These are phyloP conservation scores for Acanthopagrus latus DNA, from an alignment of 2,797 vertebrate genomes.

Conservation along the genomic window DNA sequence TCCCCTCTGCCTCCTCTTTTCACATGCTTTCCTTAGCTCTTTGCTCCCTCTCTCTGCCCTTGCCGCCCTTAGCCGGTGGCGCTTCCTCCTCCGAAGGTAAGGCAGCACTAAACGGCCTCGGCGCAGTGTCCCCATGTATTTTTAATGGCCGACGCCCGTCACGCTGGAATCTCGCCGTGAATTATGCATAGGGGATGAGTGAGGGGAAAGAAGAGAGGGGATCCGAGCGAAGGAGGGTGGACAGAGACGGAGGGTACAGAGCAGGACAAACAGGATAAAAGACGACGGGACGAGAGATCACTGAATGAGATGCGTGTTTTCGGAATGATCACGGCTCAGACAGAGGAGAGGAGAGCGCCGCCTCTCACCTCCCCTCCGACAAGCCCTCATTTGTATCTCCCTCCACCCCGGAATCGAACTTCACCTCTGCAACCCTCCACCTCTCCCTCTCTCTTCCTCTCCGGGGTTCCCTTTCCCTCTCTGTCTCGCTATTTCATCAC, in stretches of 20 bases:
- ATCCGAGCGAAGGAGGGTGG: slow-evolving; percentile 33
- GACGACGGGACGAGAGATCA: slow-evolving; percentile 35
- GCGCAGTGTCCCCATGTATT: slow-evolving; percentile 74
- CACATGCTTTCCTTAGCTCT: background rate
- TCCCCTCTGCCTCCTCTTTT: background rate
- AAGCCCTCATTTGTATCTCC: slow-evolving; percentile 59
- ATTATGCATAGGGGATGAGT: slow-evolving; percentile 75
- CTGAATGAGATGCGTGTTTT: slow-evolving; percentile 41
- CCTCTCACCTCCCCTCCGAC: slow-evolving; percentile 61
- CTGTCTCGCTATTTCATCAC: slow-evolving; percentile 73
- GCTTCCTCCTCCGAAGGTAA: slow-evolving; percentile 60
- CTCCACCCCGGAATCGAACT: slow-evolving; percentile 58
- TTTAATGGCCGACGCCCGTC: slow-evolving; percentile 78
- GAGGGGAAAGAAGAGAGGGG: slow-evolving; percentile 39
- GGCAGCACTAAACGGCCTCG: slow-evolving; percentile 73
- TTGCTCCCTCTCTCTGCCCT: slow-evolving; percentile 25
- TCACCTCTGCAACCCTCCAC: slow-evolving; percentile 57
- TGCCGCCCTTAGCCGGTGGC: slow-evolving; percentile 33
- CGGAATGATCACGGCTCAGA: slow-evolving; percentile 60
- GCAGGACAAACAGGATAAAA: slow-evolving; percentile 49
- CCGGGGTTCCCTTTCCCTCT: slow-evolving; percentile 53
- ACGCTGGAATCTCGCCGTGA: slow-evolving; percentile 73
- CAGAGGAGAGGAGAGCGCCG: slow-evolving; percentile 49
- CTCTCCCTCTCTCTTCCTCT: slow-evolving; percentile 42
- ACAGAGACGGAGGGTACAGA: slow-evolving; percentile 16